Conservation (phyloP, 2,113 vertebrate genomes). For the Eublepharis macularius region DNA sequence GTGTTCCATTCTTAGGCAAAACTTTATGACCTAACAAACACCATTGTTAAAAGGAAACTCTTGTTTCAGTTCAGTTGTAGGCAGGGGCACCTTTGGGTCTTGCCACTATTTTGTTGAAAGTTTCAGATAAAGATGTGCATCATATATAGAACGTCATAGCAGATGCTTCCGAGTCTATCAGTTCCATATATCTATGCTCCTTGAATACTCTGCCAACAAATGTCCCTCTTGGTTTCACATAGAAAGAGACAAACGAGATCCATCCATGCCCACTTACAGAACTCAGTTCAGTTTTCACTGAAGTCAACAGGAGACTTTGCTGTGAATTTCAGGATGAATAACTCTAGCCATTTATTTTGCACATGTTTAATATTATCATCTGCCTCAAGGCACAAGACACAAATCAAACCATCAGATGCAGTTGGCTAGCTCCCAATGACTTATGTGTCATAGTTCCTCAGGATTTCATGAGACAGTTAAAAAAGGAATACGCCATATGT, state of each 20-base stretch:
- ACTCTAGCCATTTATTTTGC: neutral
- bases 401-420: neutral
- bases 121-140: conserved; percentile 15
- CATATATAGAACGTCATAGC: neutral
- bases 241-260: conserved; percentile 7
- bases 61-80: neutral
- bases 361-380: conserved; percentile 11
- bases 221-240: neutral
- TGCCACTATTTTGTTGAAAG: neutral
- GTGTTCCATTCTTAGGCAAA: conserved; percentile 12
- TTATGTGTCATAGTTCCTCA: neutral
- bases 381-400: conserved; percentile 3
- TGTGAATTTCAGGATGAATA: conserved; percentile 5
- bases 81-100: neutral
- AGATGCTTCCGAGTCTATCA: conserved; percentile 15
- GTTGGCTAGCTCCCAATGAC: neutral
- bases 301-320: neutral
- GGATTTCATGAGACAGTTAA: neutral
- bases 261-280: neutral
- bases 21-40: rapidly evolving
- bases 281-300: conserved; percentile 7
- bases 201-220: conserved; percentile 14
- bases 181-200: conserved; percentile 17
- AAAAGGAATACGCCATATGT: conserved; percentile 4
- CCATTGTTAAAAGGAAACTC: neutral